These are phyloP conservation scores for Sarcophaga bullata DNA, from an alignment of 1,140 invertebrate genomes.

Conservation along the genomic window DNA sequence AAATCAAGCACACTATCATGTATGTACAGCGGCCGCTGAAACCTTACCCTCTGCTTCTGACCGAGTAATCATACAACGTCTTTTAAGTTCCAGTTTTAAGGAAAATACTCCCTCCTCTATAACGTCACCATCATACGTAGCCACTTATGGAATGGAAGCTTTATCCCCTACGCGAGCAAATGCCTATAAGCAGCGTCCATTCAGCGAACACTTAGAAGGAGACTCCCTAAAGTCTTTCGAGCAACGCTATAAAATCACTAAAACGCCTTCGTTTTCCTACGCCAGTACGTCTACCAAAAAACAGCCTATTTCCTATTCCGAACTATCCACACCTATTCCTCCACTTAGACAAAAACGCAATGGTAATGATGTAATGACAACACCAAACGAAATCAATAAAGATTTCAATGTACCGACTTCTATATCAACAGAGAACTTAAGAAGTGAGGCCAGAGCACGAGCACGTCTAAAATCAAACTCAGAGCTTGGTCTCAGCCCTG, in stretches of 20 bases:
- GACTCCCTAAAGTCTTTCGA: constrained; percentile 50
- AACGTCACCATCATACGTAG: constrained; percentile 57
- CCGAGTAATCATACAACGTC: constrained; percentile 2
- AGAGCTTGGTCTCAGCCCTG: constrained; percentile 78
- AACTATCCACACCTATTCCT: constrained; percentile 51
- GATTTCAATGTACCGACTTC: constrained; percentile 51
- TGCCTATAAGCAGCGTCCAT: constrained; percentile 53
- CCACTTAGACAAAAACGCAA: constrained; percentile 46
- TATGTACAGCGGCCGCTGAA: constrained; percentile 52
- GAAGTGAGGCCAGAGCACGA: constrained; percentile 74
- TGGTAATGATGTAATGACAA: not conserved
- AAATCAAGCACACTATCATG: constrained; percentile 61
- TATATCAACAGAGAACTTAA: constrained; percentile 70
- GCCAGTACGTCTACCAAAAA: constrained; percentile 35
- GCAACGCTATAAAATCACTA: constrained; percentile 55
- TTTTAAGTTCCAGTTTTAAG: constrained; percentile 34
- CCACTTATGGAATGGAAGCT: constrained; percentile 49
- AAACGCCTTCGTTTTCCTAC: constrained; percentile 55
- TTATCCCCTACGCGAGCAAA: constrained; percentile 30
- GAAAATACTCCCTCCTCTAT: constrained; percentile 51
- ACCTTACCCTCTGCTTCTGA: constrained; percentile 19
- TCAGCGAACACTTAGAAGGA: constrained; percentile 57
- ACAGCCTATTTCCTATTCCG: constrained; percentile 32
- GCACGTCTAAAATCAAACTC: constrained; percentile 78
- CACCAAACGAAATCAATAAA: constrained; percentile 20